A percentile compares a stretch with the other conserved stretches of the same genome.
Conservation (phyloP, 2,888 invertebrate species). For the Dyspetes luteomarginatus region DNA sequence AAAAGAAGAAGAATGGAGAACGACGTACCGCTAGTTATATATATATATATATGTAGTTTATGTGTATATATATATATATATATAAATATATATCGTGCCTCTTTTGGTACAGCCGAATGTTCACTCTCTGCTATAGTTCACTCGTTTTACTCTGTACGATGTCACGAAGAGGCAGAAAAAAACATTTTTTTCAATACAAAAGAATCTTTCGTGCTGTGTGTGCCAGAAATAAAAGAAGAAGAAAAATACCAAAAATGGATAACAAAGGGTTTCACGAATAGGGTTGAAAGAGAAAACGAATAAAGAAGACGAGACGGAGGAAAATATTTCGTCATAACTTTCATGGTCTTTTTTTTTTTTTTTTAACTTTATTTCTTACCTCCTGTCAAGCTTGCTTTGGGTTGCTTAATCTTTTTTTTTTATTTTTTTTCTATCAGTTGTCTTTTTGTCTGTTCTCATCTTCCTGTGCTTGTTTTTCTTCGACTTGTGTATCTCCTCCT, state of each 20-base stretch:
- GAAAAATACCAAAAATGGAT: slow-evolving; percentile 26
- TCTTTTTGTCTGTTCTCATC: slow-evolving; percentile 59
- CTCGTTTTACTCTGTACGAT: neutral
- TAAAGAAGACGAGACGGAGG: slow-evolving; percentile 16
- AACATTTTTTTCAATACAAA: slow-evolving; percentile 32
- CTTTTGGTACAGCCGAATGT: too few species aligned
- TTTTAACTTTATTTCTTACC: slow-evolving; percentile 15
- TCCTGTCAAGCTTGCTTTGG: slow-evolving; percentile 32
- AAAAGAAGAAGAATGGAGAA: slow-evolving; percentile 6
- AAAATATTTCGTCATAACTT: slow-evolving; percentile 43
- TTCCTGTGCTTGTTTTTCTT: neutral
- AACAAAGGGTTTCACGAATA: slow-evolving; percentile 24
- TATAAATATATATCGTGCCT: too few species aligned
- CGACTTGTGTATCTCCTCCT: neutral
- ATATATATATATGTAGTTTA: too few species aligned
- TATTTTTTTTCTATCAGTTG: slow-evolving; percentile 16
- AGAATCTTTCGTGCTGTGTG: slow-evolving; percentile 26
- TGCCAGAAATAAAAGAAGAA: slow-evolving; percentile 25
- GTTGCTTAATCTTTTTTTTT: slow-evolving; percentile 22
- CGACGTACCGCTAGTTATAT: slow-evolving; percentile 37
- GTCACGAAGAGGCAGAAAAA: neutral
- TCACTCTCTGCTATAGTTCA: slow-evolving; percentile 18
- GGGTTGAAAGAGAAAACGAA: slow-evolving; percentile 21
- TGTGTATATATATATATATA: too few species aligned
- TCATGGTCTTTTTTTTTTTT: slow-evolving; percentile 41